Base-by-base conservation (phyloP, 2,797 vertebrate species). In the Microctenopoma steveboyesi region DNA sequence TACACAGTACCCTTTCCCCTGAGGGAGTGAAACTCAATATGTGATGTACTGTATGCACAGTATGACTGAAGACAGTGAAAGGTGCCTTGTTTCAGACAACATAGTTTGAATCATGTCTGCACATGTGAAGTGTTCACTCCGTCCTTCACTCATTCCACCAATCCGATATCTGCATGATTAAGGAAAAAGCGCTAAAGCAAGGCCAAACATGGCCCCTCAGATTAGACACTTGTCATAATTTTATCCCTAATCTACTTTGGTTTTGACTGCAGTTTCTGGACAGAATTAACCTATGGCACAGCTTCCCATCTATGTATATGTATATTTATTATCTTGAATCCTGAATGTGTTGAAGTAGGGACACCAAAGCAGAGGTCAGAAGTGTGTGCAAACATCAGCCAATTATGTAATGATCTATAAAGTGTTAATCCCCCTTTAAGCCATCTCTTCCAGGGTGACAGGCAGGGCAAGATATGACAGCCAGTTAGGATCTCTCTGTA, bases 371-470 rank as follows among this genome's bases (percentile, higher is more conserved):
- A 14, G 33, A 39, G 47, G 33, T 35, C 33, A 35, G 54, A 49
- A 56, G 37, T 46, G 47, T 46, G 47, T 47, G 27, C 53, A 70
- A 70, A 71, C 40, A 64, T 54, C 46, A 47, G 46, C 56, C 51
- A 57, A 39, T 56, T 47, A 35, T 1, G 4, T 48, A 57, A n/a
- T 42, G 33, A 64, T 79, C 71, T 64, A 57, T 55, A 58, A 55
- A 49, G 52, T 52, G 72, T 67, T 72, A 39, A 69, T 67, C 27
- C 30, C 39, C 47, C 65, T 74, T 68, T 59, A 74, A 80, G 54
- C n/a, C 46, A 1, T 54, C 11, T 46, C 58, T 57, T 74, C 65
- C 27, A 50, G 63, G 39, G 37, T 58, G 40, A 9, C 59, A 37
- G 15, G 51, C 52, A 64, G 45, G 14, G 25, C 48, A 28, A 50